Base-by-base conservation (phyloP, 2,888 invertebrate genomes). In the Ashinkailepas kermadecensis region DNA sequence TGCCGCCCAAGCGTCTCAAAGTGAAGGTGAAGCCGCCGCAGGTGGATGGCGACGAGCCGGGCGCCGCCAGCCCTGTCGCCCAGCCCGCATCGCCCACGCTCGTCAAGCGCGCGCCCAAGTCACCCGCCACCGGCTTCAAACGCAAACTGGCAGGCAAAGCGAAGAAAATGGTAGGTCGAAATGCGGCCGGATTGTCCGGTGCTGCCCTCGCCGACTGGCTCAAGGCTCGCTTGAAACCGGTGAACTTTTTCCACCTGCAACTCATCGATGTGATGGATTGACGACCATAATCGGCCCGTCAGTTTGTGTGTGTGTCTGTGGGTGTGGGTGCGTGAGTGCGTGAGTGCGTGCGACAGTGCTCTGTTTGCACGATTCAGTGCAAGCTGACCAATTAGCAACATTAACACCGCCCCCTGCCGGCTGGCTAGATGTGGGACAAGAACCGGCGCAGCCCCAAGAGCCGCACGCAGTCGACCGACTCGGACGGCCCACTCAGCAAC, bases 21-120 rank as follows among this genome's bases (percentile, higher is more conserved):
- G 79, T 56, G 67, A 80, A 62, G 81, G 83, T 81, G 82, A 81
- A 81, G 82, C 83, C 78, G 62, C 80, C 58, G 62, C 78, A 59
- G 80, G 67, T 80, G 21, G 83, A 15, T 80, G 54, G 83, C 81
- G 82, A 80, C 58, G 83, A 82, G 82, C 81, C 79, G 83, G 83
- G 82, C 83, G 82, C 81, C 21, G 8, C 74, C 54, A 74, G 74
- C n/a, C 74, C 74, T 4, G 9, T 54, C 21, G 8, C 74, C 70
- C 15, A 81, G 82, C 74, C 59, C 59, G 39, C 15, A 15, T 39
- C 70, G 15, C 15, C 70, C 39, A 70, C 39, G 9, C 70, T 39
- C 39, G 15, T 15, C 70, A 39, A n/a, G 11, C 74, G 74, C 54
- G 21, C 56, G 2, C 74, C 74, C 10, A 74, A 74, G 21, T 7